Base-by-base conservation (phyloP, 2,888 invertebrate species). In the Eucera pruinosa region DNA sequence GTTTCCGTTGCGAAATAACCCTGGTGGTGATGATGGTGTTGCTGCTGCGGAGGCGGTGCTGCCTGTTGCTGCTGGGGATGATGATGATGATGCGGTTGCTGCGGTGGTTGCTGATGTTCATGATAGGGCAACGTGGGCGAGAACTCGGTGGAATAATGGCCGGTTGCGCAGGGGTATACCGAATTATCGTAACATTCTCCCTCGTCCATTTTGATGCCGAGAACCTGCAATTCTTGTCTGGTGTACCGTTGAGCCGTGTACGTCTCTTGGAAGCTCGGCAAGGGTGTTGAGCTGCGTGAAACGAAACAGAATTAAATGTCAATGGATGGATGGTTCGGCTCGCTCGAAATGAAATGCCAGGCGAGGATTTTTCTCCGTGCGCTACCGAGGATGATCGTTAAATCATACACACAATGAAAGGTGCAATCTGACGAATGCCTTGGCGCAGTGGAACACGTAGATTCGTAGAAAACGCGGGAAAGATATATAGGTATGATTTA, bases 251-350 rank as follows among this genome's bases (percentile, higher is more conserved):
- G 95, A 58, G 96, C 95, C 72, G 96, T 96, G 92, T 97, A 97
- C 33, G 97, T 97, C 93, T 97, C 97, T 93, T 97, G 96, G 93
- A 97, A 97, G 93, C 97, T 97, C 80, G 97, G 97, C 89, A 97
- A 93, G 55, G 94, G 94, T 55, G 96, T 95, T 54, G 95, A 95
- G 85, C 95, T 91, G 83, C 47, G 41, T 70, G 33, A 78, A 41
- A 78, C n/a, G 15, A 25, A 61, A 50, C 45, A 11, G 41, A 18
- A 62, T 58, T 36, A 67, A 71, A 67, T 36, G 67, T 52, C 50
- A 50, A 36, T 18, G 57, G 43, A 36, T 15, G 50, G 43, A 41
- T 39, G n/a, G 20, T 33, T 41, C 47, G 55, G 15, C 27, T 18
- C 11, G 57, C 23, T 6, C n/a, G 36, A n/a, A 57, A 48, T 41